Conservation (phyloP, 2,888 invertebrate genomes). For the Eupithecia insigniata region DNA sequence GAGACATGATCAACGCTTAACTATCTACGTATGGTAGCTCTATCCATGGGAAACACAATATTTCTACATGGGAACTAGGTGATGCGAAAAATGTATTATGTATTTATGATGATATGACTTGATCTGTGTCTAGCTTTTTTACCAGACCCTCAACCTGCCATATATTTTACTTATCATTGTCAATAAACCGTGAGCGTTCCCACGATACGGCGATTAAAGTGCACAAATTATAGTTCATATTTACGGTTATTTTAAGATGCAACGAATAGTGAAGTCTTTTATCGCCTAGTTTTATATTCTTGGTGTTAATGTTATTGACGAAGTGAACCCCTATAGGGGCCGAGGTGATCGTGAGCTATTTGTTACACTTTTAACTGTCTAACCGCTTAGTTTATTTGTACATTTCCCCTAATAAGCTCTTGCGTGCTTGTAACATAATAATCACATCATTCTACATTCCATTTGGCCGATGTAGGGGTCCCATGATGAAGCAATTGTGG, state of each 20-base stretch:
- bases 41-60: slow-evolving; percentile 67
- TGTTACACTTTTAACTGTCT: slow-evolving; percentile 16
- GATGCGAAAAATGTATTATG: slow-evolving; percentile 48
- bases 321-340: neutral
- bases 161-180: slow-evolving; percentile 62
- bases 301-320: slow-evolving; percentile 5
- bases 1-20: slow-evolving; percentile 49
- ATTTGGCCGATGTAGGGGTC: slow-evolving; percentile 65
- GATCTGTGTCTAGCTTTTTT: slow-evolving; percentile 48
- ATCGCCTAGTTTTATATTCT: slow-evolving; percentile 17
- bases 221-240: slow-evolving; percentile 50
- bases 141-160: slow-evolving; percentile 47
- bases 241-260: slow-evolving; percentile 52
- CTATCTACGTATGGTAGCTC: slow-evolving; percentile 64
- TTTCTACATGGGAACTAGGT: slow-evolving; percentile 67
- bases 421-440: slow-evolving; percentile 69
- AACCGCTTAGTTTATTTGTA: slow-evolving; percentile 29
- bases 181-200: slow-evolving; percentile 56
- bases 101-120: slow-evolving; percentile 50
- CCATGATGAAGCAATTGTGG: slow-evolving; percentile 72
- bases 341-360: neutral
- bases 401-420: slow-evolving; percentile 45
- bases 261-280: slow-evolving; percentile 20
- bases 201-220: slow-evolving; percentile 60
- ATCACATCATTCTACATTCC: slow-evolving; percentile 74